Evolutionary conservation across 53 echinoderm and acorn worm genomes (phyloP), one percentile per base, ranked within the genome.

Genomic region (Hippasteria phrygiana): DNA sequence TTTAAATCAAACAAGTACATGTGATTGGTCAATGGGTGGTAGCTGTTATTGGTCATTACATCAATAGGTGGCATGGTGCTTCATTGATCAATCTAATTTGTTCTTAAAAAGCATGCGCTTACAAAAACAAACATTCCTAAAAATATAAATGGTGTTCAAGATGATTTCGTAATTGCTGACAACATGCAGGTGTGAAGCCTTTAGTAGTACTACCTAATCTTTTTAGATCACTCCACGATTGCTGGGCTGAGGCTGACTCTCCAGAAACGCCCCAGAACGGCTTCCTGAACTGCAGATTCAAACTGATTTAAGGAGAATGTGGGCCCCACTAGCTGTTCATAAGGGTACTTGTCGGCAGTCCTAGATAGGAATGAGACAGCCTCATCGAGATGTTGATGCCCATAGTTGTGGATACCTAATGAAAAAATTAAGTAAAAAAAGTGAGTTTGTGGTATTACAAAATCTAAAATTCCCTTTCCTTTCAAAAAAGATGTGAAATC

Each of bases 391-490:
- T 96, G 96, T 29, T 87, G 59, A 54, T 94, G 93, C 34, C 87
- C 88, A 62, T 95, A 95, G 90, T 95, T 95, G 59, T 95, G 93
- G 71, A 96, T 80, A 72, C 96, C 96, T 96, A 74, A 28, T 3
- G 32, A 42, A 73, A 39, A 20, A 42, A 41, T 4, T 3, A 46
- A 46, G 20, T 6, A 77, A 77, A 17, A 35, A 6, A 12, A 74
- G 8, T 9, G 34, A 6, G 6, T 74, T 29, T 36, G 5, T 74
- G 6, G 3, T 6, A 82, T 62, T 12, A 76, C 37, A 56, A 77
- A 45, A 7, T 45, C 27, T 11, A 29, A 77, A n/a, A n/a, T n/a
- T n/a, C n/a, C n/a, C n/a, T n/a, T n/a, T n/a, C n/a, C n/a, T n/a
- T n/a, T n/a, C n/a, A n/a, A n/a, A n/a, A n/a, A n/a, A n/a, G n/a